phyloP scores from a whole-genome alignment of 1,140 invertebrate genomes.

The Condylostylus longicornis region DNA sequence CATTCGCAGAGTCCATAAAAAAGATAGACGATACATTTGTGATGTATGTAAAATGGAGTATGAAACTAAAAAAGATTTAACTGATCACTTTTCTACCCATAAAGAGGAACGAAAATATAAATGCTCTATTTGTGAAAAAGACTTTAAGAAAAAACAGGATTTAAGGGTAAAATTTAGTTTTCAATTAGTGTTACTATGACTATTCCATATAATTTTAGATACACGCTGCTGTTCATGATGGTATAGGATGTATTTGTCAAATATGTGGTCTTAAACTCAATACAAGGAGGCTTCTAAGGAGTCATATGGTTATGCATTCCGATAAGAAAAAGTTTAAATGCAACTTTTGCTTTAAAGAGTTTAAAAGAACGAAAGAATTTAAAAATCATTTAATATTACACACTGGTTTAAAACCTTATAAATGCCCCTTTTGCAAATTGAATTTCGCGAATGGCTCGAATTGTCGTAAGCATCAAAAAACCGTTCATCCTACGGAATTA shows the following conservation, averaged over 20 bases:
- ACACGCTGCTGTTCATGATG: constrained; percentile 33
- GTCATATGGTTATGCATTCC: constrained; percentile 34
- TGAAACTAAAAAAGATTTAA: too few species aligned
- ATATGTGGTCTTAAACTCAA: constrained; percentile 35
- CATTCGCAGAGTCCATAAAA: too few species aligned
- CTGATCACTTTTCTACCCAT: too few species aligned
- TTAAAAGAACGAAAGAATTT: constrained; percentile 30
- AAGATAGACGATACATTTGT: too few species aligned
- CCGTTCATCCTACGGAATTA: constrained; percentile 33
- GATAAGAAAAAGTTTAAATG: constrained; percentile 34
- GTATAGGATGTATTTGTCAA: constrained; percentile 34
- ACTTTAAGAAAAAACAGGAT: too few species aligned
- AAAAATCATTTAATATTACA: constrained; percentile 33
- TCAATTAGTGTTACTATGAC: too few species aligned
- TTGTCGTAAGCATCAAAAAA: constrained; percentile 35
- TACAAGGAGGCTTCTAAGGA: constrained; percentile 33
- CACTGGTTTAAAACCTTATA: constrained; percentile 33
- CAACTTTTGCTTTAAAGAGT: constrained; percentile 25
- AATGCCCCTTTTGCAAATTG: constrained; percentile 34
- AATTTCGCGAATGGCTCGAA: constrained; percentile 36
- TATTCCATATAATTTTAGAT: constrained; percentile 7
- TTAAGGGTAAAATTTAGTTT: too few species aligned
- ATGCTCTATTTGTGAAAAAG: too few species aligned
- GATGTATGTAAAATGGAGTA: too few species aligned
- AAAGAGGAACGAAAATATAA: too few species aligned